phyloP scores from a whole-genome alignment of 2,113 vertebrate species.

The Gasterosteus aculeatus region DNA sequence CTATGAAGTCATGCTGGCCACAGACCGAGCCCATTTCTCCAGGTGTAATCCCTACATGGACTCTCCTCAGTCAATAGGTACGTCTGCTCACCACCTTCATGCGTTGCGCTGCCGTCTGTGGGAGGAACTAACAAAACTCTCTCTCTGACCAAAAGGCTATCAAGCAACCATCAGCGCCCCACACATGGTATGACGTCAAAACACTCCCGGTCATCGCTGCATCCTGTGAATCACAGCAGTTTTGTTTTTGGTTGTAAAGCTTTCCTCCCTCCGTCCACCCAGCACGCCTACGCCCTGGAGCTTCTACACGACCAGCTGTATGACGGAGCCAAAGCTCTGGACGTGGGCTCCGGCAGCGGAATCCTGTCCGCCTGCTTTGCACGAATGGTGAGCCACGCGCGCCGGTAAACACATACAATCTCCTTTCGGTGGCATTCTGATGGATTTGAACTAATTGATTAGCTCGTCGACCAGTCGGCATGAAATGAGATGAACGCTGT shows the following conservation, averaged over 20 bases:
- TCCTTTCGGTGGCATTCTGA: conserved; percentile 31
- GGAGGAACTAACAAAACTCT: conserved; percentile 46
- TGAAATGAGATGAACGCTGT: background rate
- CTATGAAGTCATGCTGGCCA: conserved; percentile 97
- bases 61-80: conserved; percentile 99
- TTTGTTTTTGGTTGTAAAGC: background rate
- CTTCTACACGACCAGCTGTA: conserved; percentile 94
- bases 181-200: conserved; percentile 91
- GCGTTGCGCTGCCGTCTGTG: background rate
- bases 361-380: conserved; percentile 97
- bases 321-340: conserved; percentile 96
- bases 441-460: background rate
- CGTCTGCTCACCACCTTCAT: conserved; percentile 34
- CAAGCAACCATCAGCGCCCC: conserved; percentile 99
- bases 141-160: conserved; percentile 84
- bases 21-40: conserved; percentile 94
- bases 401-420: conserved; percentile 52
- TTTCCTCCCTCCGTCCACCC: conserved; percentile 21
- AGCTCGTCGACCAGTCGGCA: background rate
- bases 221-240: background rate
- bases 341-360: conserved; percentile 97
- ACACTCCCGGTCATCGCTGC: conserved; percentile 25
- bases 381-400: conserved; percentile 90
- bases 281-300: conserved; percentile 98
- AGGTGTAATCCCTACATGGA: conserved; percentile 99